Evolutionary conservation across 1,140 invertebrate species (phyloP).

Genomic region (Hyposmocoma kahamanoa): DNA sequence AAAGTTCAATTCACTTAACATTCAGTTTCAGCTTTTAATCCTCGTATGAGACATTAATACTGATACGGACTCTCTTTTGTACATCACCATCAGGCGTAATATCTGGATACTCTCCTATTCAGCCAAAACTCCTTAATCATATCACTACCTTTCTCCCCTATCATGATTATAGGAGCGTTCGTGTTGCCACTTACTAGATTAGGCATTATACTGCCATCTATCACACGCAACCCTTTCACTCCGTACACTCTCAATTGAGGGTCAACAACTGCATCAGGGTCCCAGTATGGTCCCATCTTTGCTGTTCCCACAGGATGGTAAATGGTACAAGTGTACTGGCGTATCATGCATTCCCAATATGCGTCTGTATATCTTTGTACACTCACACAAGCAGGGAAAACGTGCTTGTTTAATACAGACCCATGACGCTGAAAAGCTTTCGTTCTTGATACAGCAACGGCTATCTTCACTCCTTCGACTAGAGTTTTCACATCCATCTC

Average conservation of each 20-base stretch:
- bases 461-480: slow-evolving; percentile 89
- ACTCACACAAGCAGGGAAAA: slow-evolving; percentile 82
- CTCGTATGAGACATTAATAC: slow-evolving; percentile 35
- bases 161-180: slow-evolving; percentile 89
- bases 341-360: slow-evolving; percentile 90
- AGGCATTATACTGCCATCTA: slow-evolving; percentile 92
- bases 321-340: slow-evolving; percentile 85
- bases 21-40: too few relatives aligned
- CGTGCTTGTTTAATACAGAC: slow-evolving; percentile 78
- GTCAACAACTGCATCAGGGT: slow-evolving; percentile 90
- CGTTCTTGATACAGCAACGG: slow-evolving; percentile 82
- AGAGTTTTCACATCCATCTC: slow-evolving; percentile 85
- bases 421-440: slow-evolving; percentile 81
- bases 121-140: slow-evolving; percentile 89
- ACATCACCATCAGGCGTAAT: slow-evolving; percentile 42
- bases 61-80: slow-evolving; percentile 33
- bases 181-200: slow-evolving; percentile 88
- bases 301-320: slow-evolving; percentile 93
- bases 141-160: slow-evolving; percentile 88
- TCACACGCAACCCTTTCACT: slow-evolving; percentile 83
- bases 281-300: slow-evolving; percentile 93
- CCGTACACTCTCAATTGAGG: slow-evolving; percentile 87
- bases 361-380: slow-evolving; percentile 79
- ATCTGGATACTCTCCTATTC: slow-evolving; percentile 55
- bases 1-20: too few relatives aligned